phyloP scores from a whole-genome alignment of 2,888 invertebrate genomes.

The Erpobdella octoculata region DNA sequence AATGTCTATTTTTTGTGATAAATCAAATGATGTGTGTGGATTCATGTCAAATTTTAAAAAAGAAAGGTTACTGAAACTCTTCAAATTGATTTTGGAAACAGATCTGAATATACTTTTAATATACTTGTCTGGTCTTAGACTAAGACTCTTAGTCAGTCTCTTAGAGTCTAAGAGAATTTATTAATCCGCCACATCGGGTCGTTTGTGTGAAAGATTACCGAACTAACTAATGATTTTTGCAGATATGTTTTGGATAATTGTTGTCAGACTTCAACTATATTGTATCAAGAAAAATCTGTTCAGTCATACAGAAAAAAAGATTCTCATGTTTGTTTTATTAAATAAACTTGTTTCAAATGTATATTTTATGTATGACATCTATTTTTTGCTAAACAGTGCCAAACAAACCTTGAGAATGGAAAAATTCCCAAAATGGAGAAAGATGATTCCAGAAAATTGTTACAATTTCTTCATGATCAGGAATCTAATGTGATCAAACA shows the following conservation, averaged over 20 bases:
- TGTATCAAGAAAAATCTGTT: neutral
- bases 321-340: neutral
- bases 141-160: too few relatives aligned
- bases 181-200: too few relatives aligned
- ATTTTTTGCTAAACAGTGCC: neutral
- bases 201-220: too few relatives aligned
- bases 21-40: too few relatives aligned
- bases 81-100: too few relatives aligned
- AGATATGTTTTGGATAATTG: neutral
- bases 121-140: too few relatives aligned
- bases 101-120: too few relatives aligned
- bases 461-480: neutral
- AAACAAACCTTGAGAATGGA: neutral
- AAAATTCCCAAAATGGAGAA: neutral
- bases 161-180: too few relatives aligned
- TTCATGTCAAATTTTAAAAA: too few relatives aligned
- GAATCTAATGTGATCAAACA: neutral
- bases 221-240: too few relatives aligned
- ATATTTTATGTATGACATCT: neutral
- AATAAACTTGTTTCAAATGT: neutral
- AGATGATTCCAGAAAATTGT: neutral
- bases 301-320: neutral
- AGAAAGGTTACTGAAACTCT: too few relatives aligned
- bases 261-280: neutral
- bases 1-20: too few relatives aligned